These are phyloP conservation scores for Drosophila quadrilineata DNA, from an alignment of 1,140 invertebrate genomes.

Conservation along the genomic window DNA sequence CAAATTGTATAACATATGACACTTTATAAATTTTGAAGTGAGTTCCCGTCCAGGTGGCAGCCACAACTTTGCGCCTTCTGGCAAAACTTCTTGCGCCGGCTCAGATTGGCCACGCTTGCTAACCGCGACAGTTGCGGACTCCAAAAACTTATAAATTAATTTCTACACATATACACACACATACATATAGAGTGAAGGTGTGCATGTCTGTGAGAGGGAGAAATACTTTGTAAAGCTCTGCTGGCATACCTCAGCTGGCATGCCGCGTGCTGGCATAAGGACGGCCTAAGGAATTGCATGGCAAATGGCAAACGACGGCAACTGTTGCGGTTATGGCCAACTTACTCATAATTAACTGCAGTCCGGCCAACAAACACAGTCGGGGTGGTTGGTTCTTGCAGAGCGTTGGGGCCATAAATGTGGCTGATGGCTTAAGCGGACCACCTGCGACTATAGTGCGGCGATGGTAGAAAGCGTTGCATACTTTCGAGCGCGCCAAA, in stretches of 20 bases:
- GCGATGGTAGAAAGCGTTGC: slow-evolving; percentile 11
- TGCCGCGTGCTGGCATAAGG: slow-evolving; percentile 24
- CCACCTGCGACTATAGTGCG: slow-evolving; percentile 24
- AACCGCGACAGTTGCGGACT: slow-evolving; percentile 25
- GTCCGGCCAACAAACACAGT: no score
- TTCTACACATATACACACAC: slow-evolving; percentile 56
- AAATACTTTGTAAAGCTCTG: slow-evolving; percentile 58
- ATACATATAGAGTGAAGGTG: no score
- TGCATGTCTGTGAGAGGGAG: no score
- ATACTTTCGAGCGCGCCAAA: slow-evolving; percentile 42
- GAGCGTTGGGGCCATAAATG: not conserved
- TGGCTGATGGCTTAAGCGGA: not conserved
- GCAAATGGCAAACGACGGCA: slow-evolving; percentile 9
- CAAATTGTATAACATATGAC: slow-evolving; percentile 56
- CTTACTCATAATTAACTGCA: slow-evolving; percentile 75
- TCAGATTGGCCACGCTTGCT: slow-evolving; percentile 12
- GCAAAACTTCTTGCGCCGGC: slow-evolving; percentile 17
- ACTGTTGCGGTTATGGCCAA: slow-evolving; percentile 47
- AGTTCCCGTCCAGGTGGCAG: slow-evolving; percentile 11
- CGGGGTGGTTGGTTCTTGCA: no score
- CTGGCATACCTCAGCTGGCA: slow-evolving; percentile 62
- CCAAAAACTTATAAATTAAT: slow-evolving; percentile 78
- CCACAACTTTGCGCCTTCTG: slow-evolving; percentile 33
- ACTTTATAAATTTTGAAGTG: slow-evolving; percentile 61
- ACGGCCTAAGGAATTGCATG: slow-evolving; percentile 45